Evolutionary conservation across 2,113 vertebrate genomes (phyloP).

Genomic region (Pelodiscus sinensis): DNA sequence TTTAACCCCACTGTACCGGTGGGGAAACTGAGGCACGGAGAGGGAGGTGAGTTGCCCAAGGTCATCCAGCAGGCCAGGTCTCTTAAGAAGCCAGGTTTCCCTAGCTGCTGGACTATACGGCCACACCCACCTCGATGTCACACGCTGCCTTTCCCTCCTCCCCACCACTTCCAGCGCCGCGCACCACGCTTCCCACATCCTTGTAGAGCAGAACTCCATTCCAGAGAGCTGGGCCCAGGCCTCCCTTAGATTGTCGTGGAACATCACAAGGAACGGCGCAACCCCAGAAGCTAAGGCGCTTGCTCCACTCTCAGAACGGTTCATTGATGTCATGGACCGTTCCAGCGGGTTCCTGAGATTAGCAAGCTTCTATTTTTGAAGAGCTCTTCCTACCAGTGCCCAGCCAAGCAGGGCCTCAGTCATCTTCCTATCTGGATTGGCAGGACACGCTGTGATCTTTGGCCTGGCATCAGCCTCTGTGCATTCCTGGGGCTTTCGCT

Average conservation of each 20-base stretch:
- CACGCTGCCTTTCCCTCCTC: background rate
- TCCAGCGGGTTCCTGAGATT: conserved; percentile 66
- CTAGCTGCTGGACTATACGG: background rate
- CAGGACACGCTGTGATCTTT: conserved; percentile 52
- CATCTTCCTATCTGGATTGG: conserved; percentile 60
- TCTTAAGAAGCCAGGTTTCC: background rate
- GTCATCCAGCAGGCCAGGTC: background rate
- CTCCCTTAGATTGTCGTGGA: background rate
- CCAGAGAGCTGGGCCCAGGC: background rate
- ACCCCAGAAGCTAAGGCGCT: conserved; percentile 16
- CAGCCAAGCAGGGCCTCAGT: conserved; percentile 37
- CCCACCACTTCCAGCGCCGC: background rate
- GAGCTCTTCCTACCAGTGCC: conserved; percentile 44
- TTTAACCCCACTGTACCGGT: background rate
- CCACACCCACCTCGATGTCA: background rate
- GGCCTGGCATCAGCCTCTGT: background rate
- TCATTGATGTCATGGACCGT: conserved; percentile 58
- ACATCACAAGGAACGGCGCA: conserved; percentile 16
- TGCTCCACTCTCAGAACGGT: conserved; percentile 49
- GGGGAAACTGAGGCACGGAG: background rate
- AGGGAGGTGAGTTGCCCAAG: background rate
- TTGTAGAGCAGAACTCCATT: background rate
- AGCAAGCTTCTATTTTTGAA: conserved; percentile 71
- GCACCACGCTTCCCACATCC: rapidly evolving
- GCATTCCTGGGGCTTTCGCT: background rate